phyloP scores from a whole-genome alignment of 64 coral and sea anemone species.

The Montipora efflorescens region DNA sequence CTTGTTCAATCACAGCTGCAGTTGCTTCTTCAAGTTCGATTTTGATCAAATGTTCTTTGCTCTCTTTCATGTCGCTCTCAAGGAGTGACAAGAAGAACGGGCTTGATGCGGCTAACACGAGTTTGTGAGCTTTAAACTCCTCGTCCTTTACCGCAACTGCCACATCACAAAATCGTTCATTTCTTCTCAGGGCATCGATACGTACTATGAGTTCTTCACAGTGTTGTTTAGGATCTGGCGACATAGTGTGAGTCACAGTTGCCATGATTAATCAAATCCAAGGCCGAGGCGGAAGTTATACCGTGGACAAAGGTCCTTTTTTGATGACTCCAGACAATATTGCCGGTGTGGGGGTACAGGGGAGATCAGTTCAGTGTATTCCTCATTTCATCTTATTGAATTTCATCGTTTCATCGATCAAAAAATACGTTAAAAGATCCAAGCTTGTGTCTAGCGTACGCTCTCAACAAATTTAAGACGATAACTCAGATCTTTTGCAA shows the following conservation, averaged over 20 bases:
- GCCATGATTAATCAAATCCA: neutral
- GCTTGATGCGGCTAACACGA: neutral
- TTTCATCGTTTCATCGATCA: too few relatives aligned
- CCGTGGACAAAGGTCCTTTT: too few relatives aligned
- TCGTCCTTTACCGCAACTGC: neutral
- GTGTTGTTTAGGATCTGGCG: neutral
- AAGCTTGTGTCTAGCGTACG: too few relatives aligned
- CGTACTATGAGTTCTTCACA: slow-evolving; percentile 1
- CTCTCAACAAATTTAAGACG: too few relatives aligned
- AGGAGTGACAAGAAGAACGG: slow-evolving; percentile 5
- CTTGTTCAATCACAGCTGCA: slow-evolving; percentile 1
- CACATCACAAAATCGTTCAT: slow-evolving; percentile 1
- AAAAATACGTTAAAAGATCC: too few relatives aligned
- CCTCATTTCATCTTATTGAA: too few relatives aligned
- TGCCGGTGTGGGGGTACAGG: too few relatives aligned
- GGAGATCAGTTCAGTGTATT: too few relatives aligned
- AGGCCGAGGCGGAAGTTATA: neutral
- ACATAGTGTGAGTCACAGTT: neutral
- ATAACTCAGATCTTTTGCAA: too few relatives aligned
- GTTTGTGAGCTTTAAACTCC: slow-evolving; percentile 2
- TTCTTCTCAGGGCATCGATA: neutral
- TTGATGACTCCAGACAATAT: too few relatives aligned
- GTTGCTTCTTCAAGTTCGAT: slow-evolving; percentile 30
- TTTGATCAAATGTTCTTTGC: slow-evolving; percentile 3
- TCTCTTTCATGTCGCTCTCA: neutral